Base-by-base conservation (phyloP, 2,113 vertebrate species). In the Sardina pilchardus region DNA sequence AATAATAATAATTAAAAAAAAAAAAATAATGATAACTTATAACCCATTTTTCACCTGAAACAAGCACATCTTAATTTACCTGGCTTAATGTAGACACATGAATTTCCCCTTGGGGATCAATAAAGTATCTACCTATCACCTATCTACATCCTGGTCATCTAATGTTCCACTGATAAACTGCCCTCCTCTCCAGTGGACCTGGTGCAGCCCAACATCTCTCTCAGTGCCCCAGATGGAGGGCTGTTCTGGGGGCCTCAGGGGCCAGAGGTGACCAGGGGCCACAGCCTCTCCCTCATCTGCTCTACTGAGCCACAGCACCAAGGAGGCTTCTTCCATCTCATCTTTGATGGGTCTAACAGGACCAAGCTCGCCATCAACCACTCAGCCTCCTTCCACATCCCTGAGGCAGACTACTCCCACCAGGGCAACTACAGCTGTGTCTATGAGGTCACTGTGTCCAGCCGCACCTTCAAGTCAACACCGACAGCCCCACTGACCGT, bases 381-480 rank as follows among this genome's bases (percentile, higher is more conserved):
- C 16, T 82, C 85, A 43, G 50, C 87, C 21, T 48, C 45, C 39
- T 90, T 90, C 84, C 16, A 19, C 0, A 80, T 88, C 81, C 59
- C 81, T 59, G 84, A 85, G 24, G 85, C 81, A 78, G 86, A 89
- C 21, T 83, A 39, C 81, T 45, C 36, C 67, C 42, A 89, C n/a
- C 83, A 87, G 63, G 89, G 89, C 82, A 87, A 81, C 80, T 90
- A 89, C 86, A 88, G 81, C n/a, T 90, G 89, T 83, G 67, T 59
- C 83, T 86, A 89, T 84, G 59, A 89, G 78, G 86, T 89, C 53
- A 85, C 4, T 16, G 81, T 88, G 6, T 89, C 85, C 42, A 67
- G 56, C 21, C 86, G 16, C n/a, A 14, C 26, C 47, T 88, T 90
- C 39, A 36, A 0, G 8, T 89, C 88, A 4, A 17, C 34, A 17